phyloP scores from a whole-genome alignment of 2,797 vertebrate species.

The Luscinia megarhynchos region DNA sequence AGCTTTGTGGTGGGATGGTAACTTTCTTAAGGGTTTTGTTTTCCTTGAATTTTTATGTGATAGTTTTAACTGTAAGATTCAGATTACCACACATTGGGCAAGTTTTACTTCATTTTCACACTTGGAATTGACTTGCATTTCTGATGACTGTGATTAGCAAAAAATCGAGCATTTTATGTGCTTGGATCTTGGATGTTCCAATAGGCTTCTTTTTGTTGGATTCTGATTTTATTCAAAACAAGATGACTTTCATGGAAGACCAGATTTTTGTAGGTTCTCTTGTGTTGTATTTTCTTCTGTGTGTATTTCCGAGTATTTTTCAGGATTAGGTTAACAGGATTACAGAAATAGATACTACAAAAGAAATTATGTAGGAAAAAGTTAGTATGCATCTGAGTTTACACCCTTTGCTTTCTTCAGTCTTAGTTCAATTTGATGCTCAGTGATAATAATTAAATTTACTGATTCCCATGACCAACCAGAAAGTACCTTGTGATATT shows the following conservation, averaged over 20 bases:
- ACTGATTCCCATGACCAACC: not conserved
- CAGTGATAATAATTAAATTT: not conserved
- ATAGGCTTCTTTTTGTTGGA: not conserved
- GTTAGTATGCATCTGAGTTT: not conserved
- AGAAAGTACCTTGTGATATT: not conserved
- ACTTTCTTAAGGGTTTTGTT: not conserved
- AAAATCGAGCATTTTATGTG: not conserved
- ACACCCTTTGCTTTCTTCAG: not conserved
- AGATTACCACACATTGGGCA: not conserved
- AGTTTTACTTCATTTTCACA: not conserved
- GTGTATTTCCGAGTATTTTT: not conserved
- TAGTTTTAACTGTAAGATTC: not conserved
- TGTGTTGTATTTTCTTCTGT: not conserved
- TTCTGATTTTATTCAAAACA: constrained; percentile 19
- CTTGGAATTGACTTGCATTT: not conserved
- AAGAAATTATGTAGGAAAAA: not conserved
- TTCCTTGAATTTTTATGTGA: not conserved
- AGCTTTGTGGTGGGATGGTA: not conserved
- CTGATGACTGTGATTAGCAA: not conserved
- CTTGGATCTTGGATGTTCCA: not conserved
- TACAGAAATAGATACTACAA: not conserved
- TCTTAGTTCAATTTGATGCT: constrained; percentile 9
- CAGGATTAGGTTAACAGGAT: constrained; percentile 7
- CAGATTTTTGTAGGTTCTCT: not conserved
- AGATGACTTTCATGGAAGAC: not conserved